Conservation (phyloP, 2,113 vertebrate genomes). For the Chloropsis hardwickii region DNA sequence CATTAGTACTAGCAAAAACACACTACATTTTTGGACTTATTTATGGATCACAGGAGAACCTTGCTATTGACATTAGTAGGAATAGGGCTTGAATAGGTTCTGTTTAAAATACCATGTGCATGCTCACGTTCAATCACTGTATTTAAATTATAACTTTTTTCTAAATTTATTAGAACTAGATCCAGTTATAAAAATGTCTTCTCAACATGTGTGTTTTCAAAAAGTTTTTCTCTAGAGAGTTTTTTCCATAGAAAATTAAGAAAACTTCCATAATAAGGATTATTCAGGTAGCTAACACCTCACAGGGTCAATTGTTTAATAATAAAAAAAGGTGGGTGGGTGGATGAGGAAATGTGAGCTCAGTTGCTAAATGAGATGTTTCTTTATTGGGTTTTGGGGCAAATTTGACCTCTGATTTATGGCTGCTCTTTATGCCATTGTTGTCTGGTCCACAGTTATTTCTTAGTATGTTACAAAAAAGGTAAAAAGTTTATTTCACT, state of each 20-base stretch:
- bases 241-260: neutral
- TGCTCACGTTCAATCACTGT: neutral
- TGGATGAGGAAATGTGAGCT: neutral
- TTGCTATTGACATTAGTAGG: neutral
- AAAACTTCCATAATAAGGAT: neutral
- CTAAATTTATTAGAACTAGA: neutral
- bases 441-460: neutral
- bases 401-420: neutral
- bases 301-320: neutral
- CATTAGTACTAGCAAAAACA: too few species aligned
- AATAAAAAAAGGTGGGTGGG: rapidly evolving
- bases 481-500: neutral
- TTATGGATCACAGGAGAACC: neutral
- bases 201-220: neutral
- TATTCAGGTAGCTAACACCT: neutral
- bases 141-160: neutral
- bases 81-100: neutral
- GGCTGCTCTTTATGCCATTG: neutral
- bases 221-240: neutral
- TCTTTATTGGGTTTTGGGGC: neutral
- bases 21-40: neutral
- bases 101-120: neutral
- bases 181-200: neutral
- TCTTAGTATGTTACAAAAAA: neutral
- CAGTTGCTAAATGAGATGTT: neutral